A percentile compares a stretch with the other conserved stretches of the same genome.
Conservation (phyloP, 2,113 vertebrate species). For the Hippopotamus amphibius region DNA sequence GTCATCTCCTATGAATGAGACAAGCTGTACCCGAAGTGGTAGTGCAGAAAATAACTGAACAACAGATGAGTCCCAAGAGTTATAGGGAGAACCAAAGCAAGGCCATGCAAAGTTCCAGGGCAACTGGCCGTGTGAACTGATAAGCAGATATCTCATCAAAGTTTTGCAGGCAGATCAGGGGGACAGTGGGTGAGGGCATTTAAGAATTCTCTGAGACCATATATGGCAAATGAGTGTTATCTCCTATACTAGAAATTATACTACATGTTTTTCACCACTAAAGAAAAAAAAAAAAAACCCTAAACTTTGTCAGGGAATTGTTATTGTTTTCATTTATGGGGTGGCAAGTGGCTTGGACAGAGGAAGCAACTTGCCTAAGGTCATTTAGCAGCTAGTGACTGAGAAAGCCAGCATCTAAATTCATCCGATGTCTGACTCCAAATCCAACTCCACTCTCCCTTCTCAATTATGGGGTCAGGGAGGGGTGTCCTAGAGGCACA, state of each 20-base stretch:
- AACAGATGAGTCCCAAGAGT: neutral
- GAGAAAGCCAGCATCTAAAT: neutral
- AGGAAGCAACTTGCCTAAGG: neutral
- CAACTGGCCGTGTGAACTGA: neutral
- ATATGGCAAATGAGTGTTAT: neutral
- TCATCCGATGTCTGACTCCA: neutral
- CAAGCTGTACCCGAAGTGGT: neutral
- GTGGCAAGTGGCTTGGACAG: neutral
- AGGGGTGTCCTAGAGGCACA: neutral
- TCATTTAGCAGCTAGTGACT: neutral
- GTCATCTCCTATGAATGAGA: neutral
- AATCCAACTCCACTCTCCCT: neutral
- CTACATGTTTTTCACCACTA: neutral
- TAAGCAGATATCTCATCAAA: neutral
- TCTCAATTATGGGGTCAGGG: too few relatives aligned
- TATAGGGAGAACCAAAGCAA: neutral
- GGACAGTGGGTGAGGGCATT: neutral
- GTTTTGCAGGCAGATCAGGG: neutral
- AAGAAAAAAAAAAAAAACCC: neutral
- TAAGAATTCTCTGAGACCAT: neutral
- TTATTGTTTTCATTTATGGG: neutral
- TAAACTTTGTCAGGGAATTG: neutral
- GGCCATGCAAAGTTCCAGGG: neutral
- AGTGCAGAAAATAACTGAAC: neutral
- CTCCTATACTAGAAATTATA: neutral